These are phyloP conservation scores for Schizotus pectinicornis DNA, from an alignment of 2,888 invertebrate genomes.

Conservation along the genomic window DNA sequence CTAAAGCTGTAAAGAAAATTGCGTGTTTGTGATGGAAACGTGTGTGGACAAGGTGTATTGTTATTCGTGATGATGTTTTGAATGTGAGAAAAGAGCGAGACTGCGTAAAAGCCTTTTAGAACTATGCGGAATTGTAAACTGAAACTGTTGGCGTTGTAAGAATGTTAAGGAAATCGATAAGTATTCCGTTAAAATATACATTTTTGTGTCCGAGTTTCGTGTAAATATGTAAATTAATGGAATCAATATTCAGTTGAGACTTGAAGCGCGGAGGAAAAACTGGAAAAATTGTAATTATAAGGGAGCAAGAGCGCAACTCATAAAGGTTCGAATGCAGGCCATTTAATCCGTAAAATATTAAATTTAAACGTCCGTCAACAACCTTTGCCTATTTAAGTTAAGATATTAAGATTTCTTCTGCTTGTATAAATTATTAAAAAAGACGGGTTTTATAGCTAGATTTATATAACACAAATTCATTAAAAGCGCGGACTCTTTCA, in stretches of 20 bases:
- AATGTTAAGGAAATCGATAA: slow-evolving; percentile 18
- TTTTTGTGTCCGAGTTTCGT: slow-evolving; percentile 22
- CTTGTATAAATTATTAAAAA: slow-evolving; percentile 25
- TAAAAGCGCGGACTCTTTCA: slow-evolving; percentile 8
- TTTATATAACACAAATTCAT: slow-evolving; percentile 17
- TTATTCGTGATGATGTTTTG: slow-evolving; percentile 10
- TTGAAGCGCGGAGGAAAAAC: slow-evolving; percentile 5
- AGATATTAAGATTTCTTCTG: slow-evolving; percentile 16
- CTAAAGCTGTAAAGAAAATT: no score
- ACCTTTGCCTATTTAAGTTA: slow-evolving; percentile 17
- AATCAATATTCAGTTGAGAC: slow-evolving; percentile 25
- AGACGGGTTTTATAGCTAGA: slow-evolving; percentile 17
- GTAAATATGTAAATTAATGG: slow-evolving; percentile 30
- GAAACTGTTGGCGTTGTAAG: slow-evolving; percentile 4
- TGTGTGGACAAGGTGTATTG: slow-evolving; percentile 8
- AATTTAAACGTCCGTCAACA: slow-evolving; percentile 23
- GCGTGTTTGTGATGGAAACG: slow-evolving; percentile 3
- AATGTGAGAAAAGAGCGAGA: slow-evolving; percentile 13
- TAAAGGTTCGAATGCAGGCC: slow-evolving; percentile 29
- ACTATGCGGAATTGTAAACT: slow-evolving; percentile 17
- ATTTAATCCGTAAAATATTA: slow-evolving; percentile 32
- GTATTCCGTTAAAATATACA: slow-evolving; percentile 23
- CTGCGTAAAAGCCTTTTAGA: slow-evolving; percentile 15
- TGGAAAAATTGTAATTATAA: slow-evolving; percentile 32
- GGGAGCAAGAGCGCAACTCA: slow-evolving; percentile 20